Percentiles rank a stretch among this genome's conserved stretches.
These are phyloP conservation scores for Matsumurasca onukii DNA, from an alignment of 1,140 invertebrate species.

Conservation along the genomic window DNA sequence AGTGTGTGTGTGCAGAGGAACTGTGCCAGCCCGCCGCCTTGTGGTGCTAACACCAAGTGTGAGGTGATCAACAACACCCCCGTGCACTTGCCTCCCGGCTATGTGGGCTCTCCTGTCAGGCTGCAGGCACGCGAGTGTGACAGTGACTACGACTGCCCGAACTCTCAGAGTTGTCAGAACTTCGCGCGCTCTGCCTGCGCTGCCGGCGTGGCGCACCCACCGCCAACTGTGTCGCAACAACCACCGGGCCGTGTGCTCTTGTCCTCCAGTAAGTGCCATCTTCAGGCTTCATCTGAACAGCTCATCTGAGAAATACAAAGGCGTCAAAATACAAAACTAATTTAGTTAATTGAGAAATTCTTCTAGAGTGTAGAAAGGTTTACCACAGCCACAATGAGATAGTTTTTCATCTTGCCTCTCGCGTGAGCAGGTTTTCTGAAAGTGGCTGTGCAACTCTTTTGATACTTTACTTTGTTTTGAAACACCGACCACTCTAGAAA, in stretches of 20 bases:
- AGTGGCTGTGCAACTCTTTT: too few relatives aligned
- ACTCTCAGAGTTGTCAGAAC: constrained; percentile 68
- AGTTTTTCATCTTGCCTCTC: too few relatives aligned
- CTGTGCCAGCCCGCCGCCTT: constrained; percentile 76
- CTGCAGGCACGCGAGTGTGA: constrained; percentile 82
- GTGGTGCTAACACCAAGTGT: constrained; percentile 76
- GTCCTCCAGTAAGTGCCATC: constrained; percentile 71
- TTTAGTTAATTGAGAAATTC: too few relatives aligned
- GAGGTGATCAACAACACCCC: constrained; percentile 69
- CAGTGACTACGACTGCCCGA: constrained; percentile 67
- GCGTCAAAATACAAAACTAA: too few relatives aligned
- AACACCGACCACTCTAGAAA: too few relatives aligned
- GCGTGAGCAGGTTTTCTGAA: too few relatives aligned
- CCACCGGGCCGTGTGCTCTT: constrained; percentile 78
- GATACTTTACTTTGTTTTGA: too few relatives aligned
- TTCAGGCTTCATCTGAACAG: too few relatives aligned
- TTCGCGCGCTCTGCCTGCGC: constrained; percentile 72
- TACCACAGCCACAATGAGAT: too few relatives aligned
- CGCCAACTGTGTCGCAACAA: constrained; percentile 73
- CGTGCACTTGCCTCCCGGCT: constrained; percentile 71
- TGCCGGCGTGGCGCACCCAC: constrained; percentile 64
- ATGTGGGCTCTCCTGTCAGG: constrained; percentile 66
- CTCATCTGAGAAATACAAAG: too few relatives aligned
- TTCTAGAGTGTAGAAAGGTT: too few relatives aligned
- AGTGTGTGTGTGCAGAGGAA: too few relatives aligned